These are phyloP conservation scores for Latrodectus hesperus DNA, from an alignment of 2,888 invertebrate species.

Conservation along the genomic window DNA sequence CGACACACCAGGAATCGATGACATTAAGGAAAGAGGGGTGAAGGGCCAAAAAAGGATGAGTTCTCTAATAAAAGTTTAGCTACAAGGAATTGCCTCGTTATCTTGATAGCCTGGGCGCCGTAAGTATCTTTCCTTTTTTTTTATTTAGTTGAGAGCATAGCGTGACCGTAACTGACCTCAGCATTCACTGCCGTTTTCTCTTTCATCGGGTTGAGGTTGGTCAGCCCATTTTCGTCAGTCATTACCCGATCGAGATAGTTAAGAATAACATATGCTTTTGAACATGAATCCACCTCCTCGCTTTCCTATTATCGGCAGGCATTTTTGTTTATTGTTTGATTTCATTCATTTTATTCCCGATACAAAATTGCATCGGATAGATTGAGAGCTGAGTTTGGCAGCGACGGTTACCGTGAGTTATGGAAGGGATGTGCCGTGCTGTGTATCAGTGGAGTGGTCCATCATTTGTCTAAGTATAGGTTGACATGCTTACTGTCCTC, in stretches of 20 bases:
- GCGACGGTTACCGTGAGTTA: too few species aligned
- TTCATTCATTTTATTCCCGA: too few species aligned
- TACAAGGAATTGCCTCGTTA: constrained; percentile 9
- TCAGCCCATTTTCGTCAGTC: constrained; percentile 39
- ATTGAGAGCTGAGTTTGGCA: too few species aligned
- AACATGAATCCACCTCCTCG: background rate
- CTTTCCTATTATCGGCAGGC: background rate
- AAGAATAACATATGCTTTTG: constrained; percentile 5
- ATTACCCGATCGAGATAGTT: constrained; percentile 28
- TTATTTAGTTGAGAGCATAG: constrained; percentile 23
- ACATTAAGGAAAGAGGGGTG: constrained; percentile 3
- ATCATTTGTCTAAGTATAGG: too few species aligned
- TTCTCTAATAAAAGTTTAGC: constrained; percentile 30
- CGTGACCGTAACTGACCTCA: constrained; percentile 39
- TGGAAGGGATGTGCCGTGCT: too few species aligned
- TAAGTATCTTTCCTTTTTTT: constrained; percentile 28
- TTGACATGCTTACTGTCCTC: too few species aligned
- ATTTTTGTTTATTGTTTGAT: too few species aligned
- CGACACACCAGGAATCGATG: background rate
- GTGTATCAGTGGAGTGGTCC: too few species aligned
- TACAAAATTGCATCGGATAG: too few species aligned
- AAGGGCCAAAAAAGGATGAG: background rate
- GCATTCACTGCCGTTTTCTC: constrained; percentile 8
- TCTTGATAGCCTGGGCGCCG: constrained; percentile 32
- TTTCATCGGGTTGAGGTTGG: constrained; percentile 8